These are phyloP conservation scores for Eristalis intricaria DNA, from an alignment of 2,888 invertebrate species.

Conservation along the genomic window DNA sequence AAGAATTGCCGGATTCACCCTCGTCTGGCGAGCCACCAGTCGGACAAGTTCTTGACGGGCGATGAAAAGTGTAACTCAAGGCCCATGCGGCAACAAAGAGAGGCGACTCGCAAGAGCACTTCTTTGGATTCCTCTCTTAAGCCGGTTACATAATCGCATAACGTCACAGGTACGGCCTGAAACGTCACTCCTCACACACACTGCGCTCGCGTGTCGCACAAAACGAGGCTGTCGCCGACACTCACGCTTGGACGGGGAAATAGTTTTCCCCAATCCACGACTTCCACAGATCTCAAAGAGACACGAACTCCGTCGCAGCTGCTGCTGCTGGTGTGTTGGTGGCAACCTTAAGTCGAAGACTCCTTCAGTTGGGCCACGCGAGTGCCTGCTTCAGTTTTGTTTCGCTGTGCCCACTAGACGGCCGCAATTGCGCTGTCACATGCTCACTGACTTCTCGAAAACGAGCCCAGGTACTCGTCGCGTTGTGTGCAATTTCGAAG, in stretches of 20 bases:
- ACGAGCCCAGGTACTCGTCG: conserved; percentile 17
- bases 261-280: conserved; percentile 14
- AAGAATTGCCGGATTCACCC: not conserved
- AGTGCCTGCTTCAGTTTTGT: conserved; percentile 51
- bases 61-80: not conserved
- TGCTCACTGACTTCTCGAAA: conserved; percentile 48
- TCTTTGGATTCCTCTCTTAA: not conserved
- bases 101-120: not conserved
- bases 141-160: not conserved
- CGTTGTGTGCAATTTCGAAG: conserved; percentile 14
- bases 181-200: not conserved
- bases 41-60: not conserved
- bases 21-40: not conserved
- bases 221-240: not conserved
- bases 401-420: conserved; percentile 39
- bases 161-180: not conserved
- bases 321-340: not conserved
- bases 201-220: not conserved
- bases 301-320: not conserved
- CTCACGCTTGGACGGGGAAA: not conserved
- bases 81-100: too few relatives aligned
- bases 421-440: conserved; percentile 57
- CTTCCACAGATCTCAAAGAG: not conserved
- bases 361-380: conserved; percentile 45
- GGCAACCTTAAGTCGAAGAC: conserved; percentile 6